phyloP scores from a whole-genome alignment of 2,797 vertebrate species.

The Clarias laeviceps region DNA sequence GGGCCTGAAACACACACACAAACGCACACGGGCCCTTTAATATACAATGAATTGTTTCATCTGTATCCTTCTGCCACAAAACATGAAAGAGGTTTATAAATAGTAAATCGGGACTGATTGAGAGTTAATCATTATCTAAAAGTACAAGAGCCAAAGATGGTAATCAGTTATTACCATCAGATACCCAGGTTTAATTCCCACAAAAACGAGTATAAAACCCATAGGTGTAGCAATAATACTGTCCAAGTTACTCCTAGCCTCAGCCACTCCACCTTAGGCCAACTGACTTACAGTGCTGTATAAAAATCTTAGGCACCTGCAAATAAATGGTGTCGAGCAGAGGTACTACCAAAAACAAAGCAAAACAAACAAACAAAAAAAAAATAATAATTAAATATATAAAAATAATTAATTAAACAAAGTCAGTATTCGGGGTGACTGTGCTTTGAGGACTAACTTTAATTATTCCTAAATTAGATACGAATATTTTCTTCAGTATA shows the following conservation, averaged over 20 bases:
- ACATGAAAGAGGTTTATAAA: not conserved
- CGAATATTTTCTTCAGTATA: no score
- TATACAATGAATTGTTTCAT: no score
- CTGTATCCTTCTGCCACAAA: not conserved
- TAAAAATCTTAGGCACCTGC: no score
- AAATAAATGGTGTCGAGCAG: no score
- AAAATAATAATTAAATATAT: no score
- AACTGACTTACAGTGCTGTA: not conserved
- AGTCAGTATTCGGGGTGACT: no score
- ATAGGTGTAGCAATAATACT: not conserved
- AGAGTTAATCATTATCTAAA: not conserved
- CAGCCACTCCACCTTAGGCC: not conserved
- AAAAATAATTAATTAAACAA: no score
- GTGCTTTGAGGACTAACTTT: no score
- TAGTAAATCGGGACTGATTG: not conserved
- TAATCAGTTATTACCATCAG: not conserved
- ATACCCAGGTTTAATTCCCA: not conserved
- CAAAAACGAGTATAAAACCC: not conserved
- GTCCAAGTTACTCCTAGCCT: not conserved
- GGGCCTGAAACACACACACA: constrained; percentile 75
- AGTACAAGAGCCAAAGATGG: not conserved
- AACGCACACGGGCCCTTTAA: not conserved
- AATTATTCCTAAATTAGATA: no score
- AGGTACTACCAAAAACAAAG: no score
- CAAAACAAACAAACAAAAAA: no score